Conservation (phyloP, 2,888 invertebrate species). For the Pterostichus madidus region DNA sequence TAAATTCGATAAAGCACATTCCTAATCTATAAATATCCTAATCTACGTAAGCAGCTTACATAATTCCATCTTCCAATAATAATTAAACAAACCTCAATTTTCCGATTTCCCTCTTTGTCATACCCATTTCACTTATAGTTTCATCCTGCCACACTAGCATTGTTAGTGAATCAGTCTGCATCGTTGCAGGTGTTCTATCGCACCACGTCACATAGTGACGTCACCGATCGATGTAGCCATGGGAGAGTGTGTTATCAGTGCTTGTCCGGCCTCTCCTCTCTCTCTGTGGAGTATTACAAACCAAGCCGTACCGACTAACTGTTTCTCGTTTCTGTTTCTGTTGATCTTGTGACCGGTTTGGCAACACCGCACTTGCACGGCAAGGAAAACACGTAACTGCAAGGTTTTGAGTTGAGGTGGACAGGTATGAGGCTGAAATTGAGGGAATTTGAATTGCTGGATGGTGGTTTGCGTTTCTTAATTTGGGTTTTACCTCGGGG, state of each 20-base stretch:
- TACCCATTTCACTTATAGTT: conserved; percentile 6
- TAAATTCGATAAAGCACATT: too few species aligned
- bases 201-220: conserved; percentile 45
- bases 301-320: conserved; percentile 24
- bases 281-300: neutral
- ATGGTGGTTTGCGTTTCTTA: conserved; percentile 6
- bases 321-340: conserved; percentile 51
- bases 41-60: too few species aligned
- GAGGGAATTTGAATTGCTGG: neutral
- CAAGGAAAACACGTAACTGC: conserved; percentile 50
- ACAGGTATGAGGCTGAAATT: conserved; percentile 15
- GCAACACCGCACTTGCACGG: conserved; percentile 20
- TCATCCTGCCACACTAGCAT: neutral
- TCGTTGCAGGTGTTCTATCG: conserved; percentile 43
- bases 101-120: too few species aligned
- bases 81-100: too few species aligned
- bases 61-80: too few species aligned
- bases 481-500: conserved; percentile 37
- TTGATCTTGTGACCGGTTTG: conserved; percentile 27
- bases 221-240: conserved; percentile 52
- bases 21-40: too few species aligned
- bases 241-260: conserved; percentile 52
- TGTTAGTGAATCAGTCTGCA: conserved; percentile 23
- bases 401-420: conserved; percentile 39
- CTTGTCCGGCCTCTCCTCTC: conserved; percentile 15